A percentile compares a stretch with the other conserved stretches of the same genome.
Conservation (phyloP, 1,140 invertebrate species). For the Hestina assimilis region DNA sequence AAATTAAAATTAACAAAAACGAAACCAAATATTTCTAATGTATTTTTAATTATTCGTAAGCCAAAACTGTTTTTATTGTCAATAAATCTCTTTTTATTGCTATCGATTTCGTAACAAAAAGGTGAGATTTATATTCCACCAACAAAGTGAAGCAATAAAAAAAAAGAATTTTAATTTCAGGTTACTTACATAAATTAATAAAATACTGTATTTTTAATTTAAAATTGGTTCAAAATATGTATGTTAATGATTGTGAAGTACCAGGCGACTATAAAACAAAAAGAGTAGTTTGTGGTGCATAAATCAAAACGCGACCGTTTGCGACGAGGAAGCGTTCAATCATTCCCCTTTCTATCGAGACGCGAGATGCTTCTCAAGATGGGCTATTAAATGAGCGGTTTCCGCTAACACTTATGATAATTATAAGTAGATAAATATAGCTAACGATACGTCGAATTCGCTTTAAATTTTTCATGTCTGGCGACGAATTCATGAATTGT, state of each 20-base stretch:
- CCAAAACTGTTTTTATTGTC: too few species aligned
- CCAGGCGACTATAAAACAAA: slow-evolving; percentile 57
- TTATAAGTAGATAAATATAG: background rate
- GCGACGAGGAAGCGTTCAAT: slow-evolving; percentile 62
- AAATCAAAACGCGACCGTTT: slow-evolving; percentile 56
- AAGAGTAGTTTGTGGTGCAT: slow-evolving; percentile 40
- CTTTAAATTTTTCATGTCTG: too few species aligned
- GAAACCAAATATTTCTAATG: too few species aligned
- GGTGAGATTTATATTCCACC: too few species aligned
- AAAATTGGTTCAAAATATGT: background rate
- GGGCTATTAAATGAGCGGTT: slow-evolving; percentile 24
- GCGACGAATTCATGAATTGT: too few species aligned
- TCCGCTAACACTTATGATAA: background rate
- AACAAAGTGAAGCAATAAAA: background rate
- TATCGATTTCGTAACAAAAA: too few species aligned
- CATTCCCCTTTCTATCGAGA: slow-evolving; percentile 46
- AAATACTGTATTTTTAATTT: background rate
- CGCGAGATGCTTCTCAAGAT: slow-evolving; percentile 14
- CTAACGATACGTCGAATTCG: too few species aligned
- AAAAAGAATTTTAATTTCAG: too few species aligned
- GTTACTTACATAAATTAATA: too few species aligned
- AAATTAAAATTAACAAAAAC: too few species aligned
- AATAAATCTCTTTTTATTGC: too few species aligned
- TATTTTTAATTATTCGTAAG: too few species aligned
- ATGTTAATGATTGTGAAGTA: slow-evolving; percentile 19